phyloP scores from a whole-genome alignment of 2,888 invertebrate species.

The Diplolepis rosae region DNA sequence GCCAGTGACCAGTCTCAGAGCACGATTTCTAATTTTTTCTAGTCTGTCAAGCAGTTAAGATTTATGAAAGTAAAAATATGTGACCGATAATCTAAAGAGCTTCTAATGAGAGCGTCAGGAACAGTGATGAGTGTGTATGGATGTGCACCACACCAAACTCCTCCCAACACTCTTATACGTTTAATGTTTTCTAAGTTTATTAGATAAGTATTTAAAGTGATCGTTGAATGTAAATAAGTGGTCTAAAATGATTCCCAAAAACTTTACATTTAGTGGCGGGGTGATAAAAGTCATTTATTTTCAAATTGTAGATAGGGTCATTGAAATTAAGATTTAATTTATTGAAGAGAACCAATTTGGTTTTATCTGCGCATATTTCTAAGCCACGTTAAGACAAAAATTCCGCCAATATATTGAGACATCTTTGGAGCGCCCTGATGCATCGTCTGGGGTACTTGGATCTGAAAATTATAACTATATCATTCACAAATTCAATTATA shows the following conservation, averaged over 20 bases:
- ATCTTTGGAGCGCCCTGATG: background rate
- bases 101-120: conserved; percentile 31
- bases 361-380: background rate
- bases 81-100: conserved; percentile 38
- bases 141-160: conserved; percentile 39
- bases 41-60: conserved; percentile 26
- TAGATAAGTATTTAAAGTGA: background rate
- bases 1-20: conserved; percentile 38
- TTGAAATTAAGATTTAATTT: background rate
- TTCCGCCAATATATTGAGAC: background rate
- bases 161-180: conserved; percentile 31
- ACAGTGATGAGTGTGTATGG: conserved; percentile 19
- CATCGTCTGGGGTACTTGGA: background rate
- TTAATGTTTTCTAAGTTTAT: conserved; percentile 10
- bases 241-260: no score
- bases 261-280: no score
- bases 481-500: background rate
- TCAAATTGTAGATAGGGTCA: background rate
- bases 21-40: conserved; percentile 36
- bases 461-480: background rate
- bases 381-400: background rate
- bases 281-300: background rate
- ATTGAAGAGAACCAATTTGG: background rate
- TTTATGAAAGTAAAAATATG: conserved; percentile 31
- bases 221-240: background rate